Base-by-base conservation (phyloP, 2,888 invertebrate genomes). In the Dryobotodes eremita region DNA sequence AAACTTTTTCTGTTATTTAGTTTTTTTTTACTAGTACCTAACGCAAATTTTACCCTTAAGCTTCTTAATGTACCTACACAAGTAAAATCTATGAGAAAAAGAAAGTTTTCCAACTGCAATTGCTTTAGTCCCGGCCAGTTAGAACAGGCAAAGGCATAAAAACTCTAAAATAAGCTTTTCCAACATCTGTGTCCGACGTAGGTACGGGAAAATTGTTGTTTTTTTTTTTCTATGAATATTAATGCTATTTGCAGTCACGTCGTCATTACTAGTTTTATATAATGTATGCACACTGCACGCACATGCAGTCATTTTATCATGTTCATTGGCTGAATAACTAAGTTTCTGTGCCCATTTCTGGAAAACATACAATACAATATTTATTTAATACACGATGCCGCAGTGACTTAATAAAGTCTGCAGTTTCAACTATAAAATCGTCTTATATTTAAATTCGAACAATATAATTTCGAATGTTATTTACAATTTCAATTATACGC, bases 381-480 rank as follows among this genome's bases (percentile, higher is more conserved):
- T 74, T 77, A 78, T 83, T 78, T 72, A 74, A 69, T 57, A 20
- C 3, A 15, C 61, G 17, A 50, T 15, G 42, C 31, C 6, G 46
- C 23, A 31, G 36, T 50, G 10, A 77, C 15, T 23, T 50, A 26
- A 36, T 26, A 75, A 42, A 23, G 5, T 46, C 17, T 55, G 36
- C 31, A 46, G 15, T 31, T 62, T 20, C 10, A 65, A 87, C 89
- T 89, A 90, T 87, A 89, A 89, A 91, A 89, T 85, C 86, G 86
- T 90, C 88, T 90, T 84, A 86, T 83, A 89, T 87, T 85, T 82
- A 86, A 86, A 88, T 79, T 69, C 71, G 53, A 71, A 77, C 75
- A 76, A 74, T 87, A 86, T 79, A 79, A 81, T 66, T 61, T 66
- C 13, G 8, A 64, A 20, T 17, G 50, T 78, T 70, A 80, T 78